These are phyloP conservation scores for Acleris sparsana DNA, from an alignment of 2,888 invertebrate species.

Conservation along the genomic window DNA sequence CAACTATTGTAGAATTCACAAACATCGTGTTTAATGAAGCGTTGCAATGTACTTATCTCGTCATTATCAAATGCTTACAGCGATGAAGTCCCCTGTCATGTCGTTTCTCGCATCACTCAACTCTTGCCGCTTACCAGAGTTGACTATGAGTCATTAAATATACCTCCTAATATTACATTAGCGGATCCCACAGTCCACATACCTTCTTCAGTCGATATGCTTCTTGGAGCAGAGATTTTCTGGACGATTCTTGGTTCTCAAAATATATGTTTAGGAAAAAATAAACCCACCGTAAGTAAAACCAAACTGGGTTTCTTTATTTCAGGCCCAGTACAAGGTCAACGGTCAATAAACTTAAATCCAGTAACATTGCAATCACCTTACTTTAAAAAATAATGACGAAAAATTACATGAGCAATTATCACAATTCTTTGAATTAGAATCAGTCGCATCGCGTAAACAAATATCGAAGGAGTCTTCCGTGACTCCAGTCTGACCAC, in stretches of 20 bases:
- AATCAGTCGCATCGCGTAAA: not conserved
- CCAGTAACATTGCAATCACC: constrained; percentile 1
- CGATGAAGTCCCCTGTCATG: too few relatives aligned
- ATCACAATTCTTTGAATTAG: not conserved
- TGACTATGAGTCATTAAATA: constrained; percentile 7
- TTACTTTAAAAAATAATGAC: not conserved
- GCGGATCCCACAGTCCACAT: constrained; percentile 33
- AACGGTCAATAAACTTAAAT: not conserved
- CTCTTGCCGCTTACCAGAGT: constrained; percentile 13
- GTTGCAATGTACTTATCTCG: too few relatives aligned
- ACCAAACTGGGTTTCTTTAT: not conserved
- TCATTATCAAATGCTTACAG: too few relatives aligned
- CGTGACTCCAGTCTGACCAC: constrained; percentile 35
- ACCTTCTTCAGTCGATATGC: constrained; percentile 29
- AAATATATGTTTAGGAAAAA: constrained; percentile 29
- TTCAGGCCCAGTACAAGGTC: not conserved
- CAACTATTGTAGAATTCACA: too few relatives aligned
- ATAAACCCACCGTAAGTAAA: not conserved
- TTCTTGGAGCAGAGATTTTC: constrained; percentile 35
- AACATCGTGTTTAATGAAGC: too few relatives aligned
- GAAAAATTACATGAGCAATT: not conserved
- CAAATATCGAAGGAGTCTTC: constrained; percentile 19
- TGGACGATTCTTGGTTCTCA: constrained; percentile 16
- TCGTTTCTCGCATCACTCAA: constrained; percentile 31
- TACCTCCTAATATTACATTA: constrained; percentile 28